phyloP scores from a whole-genome alignment of 2,113 vertebrate species.

The Erythrocebus patas region DNA sequence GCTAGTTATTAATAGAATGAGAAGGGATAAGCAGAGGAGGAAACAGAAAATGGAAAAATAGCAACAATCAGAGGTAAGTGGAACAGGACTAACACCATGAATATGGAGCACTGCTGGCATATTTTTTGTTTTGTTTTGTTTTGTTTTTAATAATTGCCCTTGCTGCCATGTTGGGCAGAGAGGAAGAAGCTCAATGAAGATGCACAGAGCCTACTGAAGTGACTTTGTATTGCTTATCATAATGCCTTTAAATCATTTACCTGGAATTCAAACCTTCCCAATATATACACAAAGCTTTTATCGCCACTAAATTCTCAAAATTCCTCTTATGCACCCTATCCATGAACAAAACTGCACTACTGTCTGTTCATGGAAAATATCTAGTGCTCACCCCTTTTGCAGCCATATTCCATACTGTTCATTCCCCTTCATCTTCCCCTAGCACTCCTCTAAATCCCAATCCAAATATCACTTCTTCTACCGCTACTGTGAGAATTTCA shows the following conservation, averaged over 20 bases:
- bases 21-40: neutral
- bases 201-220: neutral
- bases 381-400: neutral
- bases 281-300: neutral
- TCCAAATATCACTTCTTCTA: neutral
- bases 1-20: neutral
- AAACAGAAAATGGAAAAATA: neutral
- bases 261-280: neutral
- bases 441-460: neutral
- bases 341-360: neutral
- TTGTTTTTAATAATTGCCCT: neutral
- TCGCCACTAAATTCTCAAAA: neutral
- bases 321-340: neutral
- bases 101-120: neutral
- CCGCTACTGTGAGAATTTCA: neutral
- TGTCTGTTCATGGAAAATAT: neutral
- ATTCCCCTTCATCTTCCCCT: neutral
- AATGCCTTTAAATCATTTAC: neutral
- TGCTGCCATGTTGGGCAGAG: neutral
- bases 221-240: neutral
- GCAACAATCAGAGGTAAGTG: neutral
- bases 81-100: neutral
- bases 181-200: neutral
- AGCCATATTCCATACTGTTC: neutral
- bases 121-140: neutral